Conservation (phyloP, 1,140 invertebrate species). For the Xylocopa sonorina region DNA sequence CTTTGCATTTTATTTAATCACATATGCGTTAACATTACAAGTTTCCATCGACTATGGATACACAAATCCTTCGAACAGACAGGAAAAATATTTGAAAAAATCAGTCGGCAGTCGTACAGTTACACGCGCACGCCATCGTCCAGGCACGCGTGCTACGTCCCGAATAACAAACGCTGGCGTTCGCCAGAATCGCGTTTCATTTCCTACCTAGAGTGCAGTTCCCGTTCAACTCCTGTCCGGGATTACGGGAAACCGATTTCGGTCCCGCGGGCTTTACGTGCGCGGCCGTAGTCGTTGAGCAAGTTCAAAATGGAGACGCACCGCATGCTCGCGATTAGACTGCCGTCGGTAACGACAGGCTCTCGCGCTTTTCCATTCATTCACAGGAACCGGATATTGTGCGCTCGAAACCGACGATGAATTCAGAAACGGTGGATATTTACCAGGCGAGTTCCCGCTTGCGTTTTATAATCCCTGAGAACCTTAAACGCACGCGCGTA, state of each 20-base stretch:
- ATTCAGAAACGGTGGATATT: not conserved
- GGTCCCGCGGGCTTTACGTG: not conserved
- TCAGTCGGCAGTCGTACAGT: not conserved
- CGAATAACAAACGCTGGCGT: not conserved
- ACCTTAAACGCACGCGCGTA: no score
- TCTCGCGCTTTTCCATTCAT: constrained; percentile 3
- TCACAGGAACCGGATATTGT: constrained; percentile 12
- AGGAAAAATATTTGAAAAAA: no score
- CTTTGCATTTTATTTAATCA: no score
- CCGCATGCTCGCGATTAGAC: not conserved
- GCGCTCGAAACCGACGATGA: not conserved
- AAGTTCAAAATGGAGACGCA: not conserved
- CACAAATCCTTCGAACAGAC: no score
- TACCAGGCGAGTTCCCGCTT: no score
- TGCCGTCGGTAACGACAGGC: not conserved
- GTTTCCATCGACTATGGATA: no score
- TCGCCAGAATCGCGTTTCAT: not conserved
- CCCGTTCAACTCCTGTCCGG: not conserved
- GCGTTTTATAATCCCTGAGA: no score
- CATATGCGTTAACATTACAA: no score
- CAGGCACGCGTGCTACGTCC: not conserved
- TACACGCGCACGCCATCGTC: not conserved
- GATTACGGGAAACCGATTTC: constrained; percentile 12
- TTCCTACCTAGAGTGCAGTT: not conserved
- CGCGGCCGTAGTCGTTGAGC: not conserved